A percentile compares a stretch with the other conserved stretches of the same genome.
Evolutionary conservation across 2,797 vertebrate genomes (phyloP).

Genomic region (Acestrorhynchus altus): DNA sequence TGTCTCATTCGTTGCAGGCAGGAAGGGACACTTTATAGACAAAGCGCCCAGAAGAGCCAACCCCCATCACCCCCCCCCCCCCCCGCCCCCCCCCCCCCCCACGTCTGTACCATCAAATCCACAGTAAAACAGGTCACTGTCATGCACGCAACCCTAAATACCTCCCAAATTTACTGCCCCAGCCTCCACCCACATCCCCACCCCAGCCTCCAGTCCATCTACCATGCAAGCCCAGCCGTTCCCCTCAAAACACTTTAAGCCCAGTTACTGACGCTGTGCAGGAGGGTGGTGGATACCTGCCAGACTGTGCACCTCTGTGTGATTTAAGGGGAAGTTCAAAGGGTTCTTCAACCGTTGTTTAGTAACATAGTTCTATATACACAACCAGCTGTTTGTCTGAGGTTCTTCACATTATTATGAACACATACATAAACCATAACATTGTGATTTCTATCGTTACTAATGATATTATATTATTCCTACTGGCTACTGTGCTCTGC

Average conservation of each 20-base stretch:
- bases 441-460: no score
- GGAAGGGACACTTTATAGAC: slow-evolving; percentile 36
- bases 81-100: slow-evolving; percentile 43
- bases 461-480: no score
- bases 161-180: slow-evolving; percentile 50
- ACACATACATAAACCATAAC: no score
- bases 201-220: slow-evolving; percentile 32
- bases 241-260: slow-evolving; percentile 19
- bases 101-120: slow-evolving; percentile 71
- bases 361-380: no score
- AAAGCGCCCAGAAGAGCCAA: slow-evolving; percentile 43
- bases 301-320: slow-evolving; percentile 60
- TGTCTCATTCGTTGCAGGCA: slow-evolving; percentile 58
- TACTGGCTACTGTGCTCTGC: no score
- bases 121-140: slow-evolving; percentile 76
- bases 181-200: slow-evolving; percentile 53
- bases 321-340: slow-evolving; percentile 63
- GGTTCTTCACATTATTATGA: no score
- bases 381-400: no score
- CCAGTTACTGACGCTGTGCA: slow-evolving; percentile 52
- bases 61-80: not conserved
- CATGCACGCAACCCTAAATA: slow-evolving; percentile 63
- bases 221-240: slow-evolving; percentile 24
- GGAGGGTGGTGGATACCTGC: slow-evolving; percentile 49
- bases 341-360: no score